phyloP scores from a whole-genome alignment of 2,797 vertebrate species.

The Todus mexicanus region DNA sequence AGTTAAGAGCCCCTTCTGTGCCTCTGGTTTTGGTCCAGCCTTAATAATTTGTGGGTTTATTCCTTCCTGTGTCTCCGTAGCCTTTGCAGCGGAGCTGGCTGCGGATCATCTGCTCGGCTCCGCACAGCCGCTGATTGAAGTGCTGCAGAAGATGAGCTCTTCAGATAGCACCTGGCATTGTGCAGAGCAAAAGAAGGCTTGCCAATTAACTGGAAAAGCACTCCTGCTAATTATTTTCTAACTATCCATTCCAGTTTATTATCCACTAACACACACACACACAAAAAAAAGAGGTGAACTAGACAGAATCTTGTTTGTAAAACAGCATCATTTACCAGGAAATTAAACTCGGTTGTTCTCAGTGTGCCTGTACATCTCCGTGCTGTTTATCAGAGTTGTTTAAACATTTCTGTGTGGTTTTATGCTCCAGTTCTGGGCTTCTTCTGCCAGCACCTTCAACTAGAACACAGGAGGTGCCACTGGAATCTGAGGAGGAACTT shows the following conservation, averaged over 20 bases:
- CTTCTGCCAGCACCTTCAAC: neutral
- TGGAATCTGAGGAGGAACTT: too few relatives aligned
- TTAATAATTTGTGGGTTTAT: neutral
- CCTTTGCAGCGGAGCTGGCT: neutral
- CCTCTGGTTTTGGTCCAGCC: neutral
- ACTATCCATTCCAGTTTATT: neutral
- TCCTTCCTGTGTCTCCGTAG: neutral
- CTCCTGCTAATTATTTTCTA: constrained; percentile 14
- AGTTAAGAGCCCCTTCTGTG: neutral
- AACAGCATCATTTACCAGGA: neutral
- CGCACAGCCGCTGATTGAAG: neutral
- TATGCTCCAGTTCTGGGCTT: neutral
- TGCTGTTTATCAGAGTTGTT: neutral
- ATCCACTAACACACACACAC: neutral
- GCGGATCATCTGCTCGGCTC: neutral
- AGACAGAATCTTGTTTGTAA: neutral
- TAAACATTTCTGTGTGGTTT: neutral
- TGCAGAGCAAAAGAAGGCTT: neutral
- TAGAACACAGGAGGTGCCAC: too few relatives aligned
- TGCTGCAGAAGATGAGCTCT: neutral
- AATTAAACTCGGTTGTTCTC: neutral
- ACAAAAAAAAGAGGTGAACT: neutral
- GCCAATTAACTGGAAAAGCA: neutral
- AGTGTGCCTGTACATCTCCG: neutral
- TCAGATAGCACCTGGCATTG: neutral